These are phyloP conservation scores for Meandrusa payeni DNA, from an alignment of 2,888 invertebrate species.

Conservation along the genomic window DNA sequence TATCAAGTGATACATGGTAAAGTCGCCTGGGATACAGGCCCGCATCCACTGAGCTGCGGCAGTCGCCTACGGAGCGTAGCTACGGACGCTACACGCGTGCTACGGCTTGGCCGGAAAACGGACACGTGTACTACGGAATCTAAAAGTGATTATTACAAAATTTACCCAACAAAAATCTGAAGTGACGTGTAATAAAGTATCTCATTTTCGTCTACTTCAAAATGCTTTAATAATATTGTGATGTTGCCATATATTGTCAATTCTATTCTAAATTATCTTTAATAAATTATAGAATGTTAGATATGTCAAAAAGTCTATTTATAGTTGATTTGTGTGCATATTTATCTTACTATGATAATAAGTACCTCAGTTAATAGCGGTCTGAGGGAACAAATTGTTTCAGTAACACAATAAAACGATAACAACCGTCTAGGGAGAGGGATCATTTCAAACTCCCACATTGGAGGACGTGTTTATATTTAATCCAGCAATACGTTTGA, in stretches of 20 bases:
- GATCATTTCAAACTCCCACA: constrained; percentile 10
- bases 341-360: constrained; percentile 15
- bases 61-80: constrained; percentile 69
- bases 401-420: constrained; percentile 24
- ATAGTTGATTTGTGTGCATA: neutral
- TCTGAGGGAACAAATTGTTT: constrained; percentile 25
- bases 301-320: no score
- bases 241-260: no score
- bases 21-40: constrained; percentile 48
- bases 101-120: constrained; percentile 45
- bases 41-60: constrained; percentile 56
- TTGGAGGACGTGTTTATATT: constrained; percentile 18
- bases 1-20: constrained; percentile 43
- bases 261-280: no score
- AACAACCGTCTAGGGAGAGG: constrained; percentile 20
- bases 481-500: constrained; percentile 17
- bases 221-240: no score
- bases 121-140: constrained; percentile 41
- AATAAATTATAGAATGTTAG: no score
- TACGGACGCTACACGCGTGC: constrained; percentile 52
- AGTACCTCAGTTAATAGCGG: constrained; percentile 18
- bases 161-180: neutral
- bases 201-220: neutral
- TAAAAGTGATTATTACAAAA: constrained; percentile 11
- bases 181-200: no score